phyloP scores from a whole-genome alignment of 2,888 invertebrate genomes.

The Tigriopus californicus region DNA sequence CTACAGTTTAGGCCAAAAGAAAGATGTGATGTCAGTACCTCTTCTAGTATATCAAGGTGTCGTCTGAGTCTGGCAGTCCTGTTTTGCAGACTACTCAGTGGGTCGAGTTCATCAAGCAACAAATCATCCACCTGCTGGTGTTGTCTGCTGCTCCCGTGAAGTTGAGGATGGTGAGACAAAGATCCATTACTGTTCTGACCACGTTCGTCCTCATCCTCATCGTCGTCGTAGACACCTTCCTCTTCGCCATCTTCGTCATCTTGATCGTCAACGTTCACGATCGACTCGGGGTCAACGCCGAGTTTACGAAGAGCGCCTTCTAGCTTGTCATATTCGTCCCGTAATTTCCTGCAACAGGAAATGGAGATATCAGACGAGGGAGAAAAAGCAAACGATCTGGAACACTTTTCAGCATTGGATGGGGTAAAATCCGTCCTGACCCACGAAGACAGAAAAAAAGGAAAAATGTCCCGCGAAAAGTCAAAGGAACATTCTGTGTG shows the following conservation, averaged over 20 bases:
- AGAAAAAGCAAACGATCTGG: neutral
- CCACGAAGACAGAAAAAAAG: no score
- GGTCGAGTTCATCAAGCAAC: no score
- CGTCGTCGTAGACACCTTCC: neutral
- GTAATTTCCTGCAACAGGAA: conserved; percentile 8
- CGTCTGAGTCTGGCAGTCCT: neutral
- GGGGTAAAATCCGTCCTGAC: no score
- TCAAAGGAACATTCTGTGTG: neutral
- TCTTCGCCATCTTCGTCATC: conserved; percentile 4
- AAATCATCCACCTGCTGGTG: no score
- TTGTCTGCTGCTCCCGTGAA: no score
- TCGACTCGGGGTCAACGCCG: conserved; percentile 6
- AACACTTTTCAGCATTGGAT: neutral
- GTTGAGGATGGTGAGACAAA: no score
- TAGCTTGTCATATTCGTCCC: conserved; percentile 15
- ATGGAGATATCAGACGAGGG: neutral
- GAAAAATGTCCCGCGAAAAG: neutral
- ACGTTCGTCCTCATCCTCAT: neutral
- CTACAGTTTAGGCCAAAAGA: neutral
- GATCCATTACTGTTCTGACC: no score
- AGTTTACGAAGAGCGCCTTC: conserved; percentile 13
- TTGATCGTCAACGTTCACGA: neutral
- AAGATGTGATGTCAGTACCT: neutral
- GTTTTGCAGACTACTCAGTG: no score
- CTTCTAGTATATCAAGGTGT: conserved; percentile 2